Percentiles rank a stretch among this genome's conserved stretches.
Conservation (phyloP, 2,888 invertebrate species). For the Trissonchulus sp. region DNA sequence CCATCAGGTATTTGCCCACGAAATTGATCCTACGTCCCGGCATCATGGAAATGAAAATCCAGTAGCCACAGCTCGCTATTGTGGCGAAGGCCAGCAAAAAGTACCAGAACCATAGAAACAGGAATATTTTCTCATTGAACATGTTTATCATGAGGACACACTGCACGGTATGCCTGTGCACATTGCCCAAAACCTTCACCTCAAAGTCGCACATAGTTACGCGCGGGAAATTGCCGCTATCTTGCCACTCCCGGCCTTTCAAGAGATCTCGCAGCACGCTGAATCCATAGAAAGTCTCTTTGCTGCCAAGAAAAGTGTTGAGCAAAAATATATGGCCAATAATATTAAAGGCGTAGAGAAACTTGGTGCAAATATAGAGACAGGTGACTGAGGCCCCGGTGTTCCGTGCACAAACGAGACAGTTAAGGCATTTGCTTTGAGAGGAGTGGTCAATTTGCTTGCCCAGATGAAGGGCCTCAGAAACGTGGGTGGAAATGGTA, state of each 20-base stretch:
- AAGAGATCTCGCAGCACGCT: slow-evolving; percentile 49
- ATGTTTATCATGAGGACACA: slow-evolving; percentile 39
- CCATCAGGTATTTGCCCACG: slow-evolving; percentile 50
- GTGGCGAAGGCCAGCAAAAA: slow-evolving; percentile 38
- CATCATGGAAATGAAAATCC: slow-evolving; percentile 44
- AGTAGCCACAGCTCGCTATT: slow-evolving; percentile 20
- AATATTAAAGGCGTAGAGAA: slow-evolving; percentile 50
- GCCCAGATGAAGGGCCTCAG: slow-evolving; percentile 50
- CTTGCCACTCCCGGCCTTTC: slow-evolving; percentile 52
- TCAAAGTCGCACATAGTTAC: slow-evolving; percentile 52
- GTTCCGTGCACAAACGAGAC: slow-evolving; percentile 49
- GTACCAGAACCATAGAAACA: slow-evolving; percentile 52
- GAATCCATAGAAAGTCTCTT: slow-evolving; percentile 48
- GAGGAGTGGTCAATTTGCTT: slow-evolving; percentile 38
- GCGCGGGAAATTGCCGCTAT: slow-evolving; percentile 43
- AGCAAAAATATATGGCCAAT: slow-evolving; percentile 50
- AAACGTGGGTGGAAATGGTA: slow-evolving; percentile 50
- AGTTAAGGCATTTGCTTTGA: slow-evolving; percentile 38
- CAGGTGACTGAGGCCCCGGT: slow-evolving; percentile 50
- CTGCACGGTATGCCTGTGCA: slow-evolving; percentile 43
- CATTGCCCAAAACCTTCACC: slow-evolving; percentile 50
- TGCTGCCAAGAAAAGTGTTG: slow-evolving; percentile 50
- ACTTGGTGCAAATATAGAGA: slow-evolving; percentile 44
- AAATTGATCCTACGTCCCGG: slow-evolving; percentile 49
- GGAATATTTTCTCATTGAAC: slow-evolving; percentile 40